Evolutionary conservation across 2,113 vertebrate genomes (phyloP).

Genomic region (Misgurnus anguillicaudatus): DNA sequence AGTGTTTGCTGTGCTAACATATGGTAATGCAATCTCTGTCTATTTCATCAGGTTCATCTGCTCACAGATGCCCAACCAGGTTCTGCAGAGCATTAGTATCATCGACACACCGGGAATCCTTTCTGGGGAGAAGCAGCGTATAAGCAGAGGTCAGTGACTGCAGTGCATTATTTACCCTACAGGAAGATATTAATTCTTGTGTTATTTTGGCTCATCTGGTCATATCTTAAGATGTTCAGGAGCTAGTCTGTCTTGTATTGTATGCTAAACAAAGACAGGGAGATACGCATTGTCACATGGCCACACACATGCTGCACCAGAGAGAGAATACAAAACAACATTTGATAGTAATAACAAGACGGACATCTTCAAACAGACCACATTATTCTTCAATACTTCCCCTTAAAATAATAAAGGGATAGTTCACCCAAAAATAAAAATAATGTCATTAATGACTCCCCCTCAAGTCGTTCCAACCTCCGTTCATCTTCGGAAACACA

Average conservation of each 20-base stretch:
- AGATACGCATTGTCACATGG: background rate
- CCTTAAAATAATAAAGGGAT: no score
- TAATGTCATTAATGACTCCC: no score
- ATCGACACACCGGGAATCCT: conserved; percentile 96
- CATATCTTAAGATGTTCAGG: background rate
- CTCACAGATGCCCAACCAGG: conserved; percentile 94
- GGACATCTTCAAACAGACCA: background rate
- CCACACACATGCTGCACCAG: background rate
- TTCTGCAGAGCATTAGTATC: conserved; percentile 95
- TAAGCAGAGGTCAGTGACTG: conserved; percentile 86
- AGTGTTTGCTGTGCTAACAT: conserved; percentile 31
- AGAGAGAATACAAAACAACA: background rate
- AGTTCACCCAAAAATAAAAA: no score
- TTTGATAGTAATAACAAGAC: background rate
- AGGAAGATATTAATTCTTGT: background rate
- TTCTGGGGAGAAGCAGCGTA: conserved; percentile 95
- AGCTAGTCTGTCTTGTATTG: background rate
- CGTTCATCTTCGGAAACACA: no score
- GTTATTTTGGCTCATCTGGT: background rate
- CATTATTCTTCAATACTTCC: background rate
- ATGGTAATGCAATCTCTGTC: conserved; percentile 16
- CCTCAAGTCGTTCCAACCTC: no score
- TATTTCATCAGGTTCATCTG: conserved; percentile 88
- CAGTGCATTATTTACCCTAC: background rate
- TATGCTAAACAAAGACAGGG: conserved; percentile 15